Base-by-base conservation (phyloP, 2,113 vertebrate genomes). In the Channa maculata region DNA sequence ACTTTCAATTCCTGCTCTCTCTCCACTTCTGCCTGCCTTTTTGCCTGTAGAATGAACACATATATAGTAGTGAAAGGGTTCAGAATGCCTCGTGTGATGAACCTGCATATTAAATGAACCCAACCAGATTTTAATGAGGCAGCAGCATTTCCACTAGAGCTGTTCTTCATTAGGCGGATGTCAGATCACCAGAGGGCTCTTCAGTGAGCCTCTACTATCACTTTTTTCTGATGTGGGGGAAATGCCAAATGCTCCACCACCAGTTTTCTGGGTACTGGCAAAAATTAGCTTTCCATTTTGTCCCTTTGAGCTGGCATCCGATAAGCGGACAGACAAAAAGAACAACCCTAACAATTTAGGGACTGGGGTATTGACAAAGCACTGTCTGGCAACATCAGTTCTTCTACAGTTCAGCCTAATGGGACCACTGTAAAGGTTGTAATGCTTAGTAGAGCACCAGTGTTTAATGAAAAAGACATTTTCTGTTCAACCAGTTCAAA, bases 111-210 rank as follows among this genome's bases (percentile, higher is more conserved):
- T 54, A 79, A 85, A 77, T 61, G 49, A 86, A 66, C 48, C 33
- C 41, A 45, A 70, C 39, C 61, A 41, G 58, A 66, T 76, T 79
- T 76, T 81, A 89, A 91, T 82, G 79, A 84, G 79, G 53, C 71
- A 33, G 65, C 70, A 67, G 64, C 57, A 38, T 73, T 85, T 84
- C 53, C 62, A 69, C 71, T 10, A 6, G 66, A 71, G 58, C 38
- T 51, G 69, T 83, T 84, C 74, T 86, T 85, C 65, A 79, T 88
- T 77, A 71, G 59, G 62, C 53, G 70, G 65, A 79, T 79, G 75
- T 77, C 79, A 82, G 58, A 64, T 61, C 50, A 38, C 68, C 61
- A 46, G 53, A 86, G 58, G 34, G 44, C 77, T 76, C 49, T 66
- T 65, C 53, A 45, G 15, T 46, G 53, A 67, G 71, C 79, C 34